Evolutionary conservation across 2,113 vertebrate genomes (phyloP), one percentile per base, ranked within the genome.

Genomic region (Alethe diademata): DNA sequence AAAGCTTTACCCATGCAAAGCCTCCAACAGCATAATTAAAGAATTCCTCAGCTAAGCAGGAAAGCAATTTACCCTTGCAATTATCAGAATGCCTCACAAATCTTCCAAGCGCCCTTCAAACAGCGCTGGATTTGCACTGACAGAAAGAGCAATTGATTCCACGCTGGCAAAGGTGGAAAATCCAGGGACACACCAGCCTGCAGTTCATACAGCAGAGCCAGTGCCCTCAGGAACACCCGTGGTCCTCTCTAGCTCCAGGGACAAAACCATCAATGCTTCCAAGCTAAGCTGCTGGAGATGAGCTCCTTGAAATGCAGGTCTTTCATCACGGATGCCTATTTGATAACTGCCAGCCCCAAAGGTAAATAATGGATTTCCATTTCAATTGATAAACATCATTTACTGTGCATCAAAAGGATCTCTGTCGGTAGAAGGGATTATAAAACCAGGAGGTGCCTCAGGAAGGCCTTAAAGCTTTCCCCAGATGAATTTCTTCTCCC

Each of bases 321-420:
- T 96, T 96, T 95, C 72, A 96, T 93, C 91, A 88, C 0, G 0
- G 51, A 70, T 92, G 72, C 51, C 47, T 78, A 28, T 75, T 76
- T 69, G 82, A 95, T 83, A 92, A 60, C 33, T 20, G 12, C 71
- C 67, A 74, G 67, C 81, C 69, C 65, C 88, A 64, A 80, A 86
- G 1, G 14, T 56, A 93, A 95, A 83, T 72, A 79, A 83, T 31
- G 36, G 54, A 96, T 92, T 93, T 83, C 82, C 47, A 90, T 94
- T 94, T 92, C 86, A 94, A 80, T 50, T 82, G 70, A 87, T 78
- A 91, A 83, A 45, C 14, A 2, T 45, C 62, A 88, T 61, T 90
- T 70, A 88, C 50, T 35, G 58, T 33, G 62, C 88, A 90, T 86
- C 86, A 94, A 70, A 94, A 94, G 53, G 28, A 81, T 22, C 10